phyloP scores from a whole-genome alignment of 2,888 invertebrate genomes.

The Nymphalis urticae region DNA sequence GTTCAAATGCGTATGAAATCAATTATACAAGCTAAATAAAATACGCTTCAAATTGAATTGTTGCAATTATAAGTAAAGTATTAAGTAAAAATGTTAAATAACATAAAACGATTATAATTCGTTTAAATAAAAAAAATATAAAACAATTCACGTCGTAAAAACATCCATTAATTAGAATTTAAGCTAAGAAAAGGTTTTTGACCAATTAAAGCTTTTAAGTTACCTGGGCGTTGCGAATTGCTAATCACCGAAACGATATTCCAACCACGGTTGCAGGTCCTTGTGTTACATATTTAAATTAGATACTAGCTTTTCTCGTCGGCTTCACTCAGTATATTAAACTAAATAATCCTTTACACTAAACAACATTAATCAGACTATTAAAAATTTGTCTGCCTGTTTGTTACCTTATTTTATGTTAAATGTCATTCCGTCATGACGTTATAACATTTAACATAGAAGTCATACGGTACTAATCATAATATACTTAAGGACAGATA shows the following conservation, averaged over 20 bases:
- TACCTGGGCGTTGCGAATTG: slow-evolving; percentile 69
- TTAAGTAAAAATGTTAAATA: too few species aligned
- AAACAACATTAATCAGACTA: too few species aligned
- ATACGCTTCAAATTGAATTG: too few species aligned
- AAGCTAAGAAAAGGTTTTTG: slow-evolving; percentile 50
- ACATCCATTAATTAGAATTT: slow-evolving; percentile 35
- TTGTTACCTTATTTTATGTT: too few species aligned
- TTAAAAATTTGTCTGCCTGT: too few species aligned
- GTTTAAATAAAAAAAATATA: not conserved
- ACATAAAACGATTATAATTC: not conserved
- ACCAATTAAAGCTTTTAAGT: slow-evolving; percentile 58
- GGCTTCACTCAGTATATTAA: not conserved
- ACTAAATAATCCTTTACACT: not conserved
- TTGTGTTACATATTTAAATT: slow-evolving; percentile 20
- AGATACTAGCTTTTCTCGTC: not conserved
- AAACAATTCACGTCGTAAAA: slow-evolving; percentile 10
- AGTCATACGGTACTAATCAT: too few species aligned
- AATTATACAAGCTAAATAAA: too few species aligned
- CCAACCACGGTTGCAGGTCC: slow-evolving; percentile 30
- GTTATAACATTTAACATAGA: too few species aligned
- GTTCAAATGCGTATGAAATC: too few species aligned
- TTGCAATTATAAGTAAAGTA: too few species aligned
- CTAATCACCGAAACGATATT: slow-evolving; percentile 66
- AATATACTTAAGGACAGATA: too few species aligned
- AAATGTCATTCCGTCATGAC: too few species aligned